Conservation (phyloP, 2,797 vertebrate species). For the Pseudocheirus occidentalis region DNA sequence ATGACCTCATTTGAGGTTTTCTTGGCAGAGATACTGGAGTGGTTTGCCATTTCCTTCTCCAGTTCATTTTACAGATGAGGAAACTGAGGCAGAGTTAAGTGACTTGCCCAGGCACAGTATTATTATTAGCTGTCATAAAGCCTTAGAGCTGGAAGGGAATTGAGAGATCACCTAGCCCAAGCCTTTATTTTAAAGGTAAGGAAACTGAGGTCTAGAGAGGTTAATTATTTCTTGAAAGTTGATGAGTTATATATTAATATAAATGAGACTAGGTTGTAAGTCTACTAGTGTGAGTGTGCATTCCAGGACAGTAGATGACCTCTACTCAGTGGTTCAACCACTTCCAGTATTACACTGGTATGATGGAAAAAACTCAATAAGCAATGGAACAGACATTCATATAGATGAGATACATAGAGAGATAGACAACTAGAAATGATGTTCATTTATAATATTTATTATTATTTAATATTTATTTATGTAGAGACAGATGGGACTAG, state of each 20-base stretch:
- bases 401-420: not conserved
- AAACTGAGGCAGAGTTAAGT: not conserved
- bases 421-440: not conserved
- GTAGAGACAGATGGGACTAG: not conserved
- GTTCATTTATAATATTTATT: not conserved
- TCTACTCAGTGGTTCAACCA: not conserved
- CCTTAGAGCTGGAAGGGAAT: not conserved
- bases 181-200: not conserved
- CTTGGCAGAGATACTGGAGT: not conserved
- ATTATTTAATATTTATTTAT: not conserved
- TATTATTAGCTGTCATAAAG: not conserved
- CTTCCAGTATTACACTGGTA: not conserved
- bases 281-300: not conserved
- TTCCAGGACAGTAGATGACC: not conserved
- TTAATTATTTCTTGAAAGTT: not conserved
- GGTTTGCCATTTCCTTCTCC: not conserved
- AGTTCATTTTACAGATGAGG: not conserved
- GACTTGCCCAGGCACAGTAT: not conserved
- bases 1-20: not conserved
- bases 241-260: not conserved
- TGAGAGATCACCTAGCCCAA: not conserved
- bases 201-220: not conserved
- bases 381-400: not conserved
- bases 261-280: not conserved
- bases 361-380: not conserved